Conservation (phyloP, 2,113 vertebrate species). For the Nerophis lumbriciformis region DNA sequence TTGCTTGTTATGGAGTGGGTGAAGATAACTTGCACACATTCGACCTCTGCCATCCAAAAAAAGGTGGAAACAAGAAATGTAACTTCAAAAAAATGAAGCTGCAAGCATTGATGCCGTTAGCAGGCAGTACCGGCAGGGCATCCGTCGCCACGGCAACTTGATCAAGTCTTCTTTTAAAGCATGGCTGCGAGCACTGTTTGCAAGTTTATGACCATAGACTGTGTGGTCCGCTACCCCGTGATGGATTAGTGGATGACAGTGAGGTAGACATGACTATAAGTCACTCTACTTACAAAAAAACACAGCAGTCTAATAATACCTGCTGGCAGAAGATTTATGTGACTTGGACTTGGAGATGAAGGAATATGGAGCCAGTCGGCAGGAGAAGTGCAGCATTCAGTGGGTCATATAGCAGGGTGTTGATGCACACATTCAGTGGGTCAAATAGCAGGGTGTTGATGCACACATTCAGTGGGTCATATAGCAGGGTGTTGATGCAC, state of each 20-base stretch:
- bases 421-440: not conserved
- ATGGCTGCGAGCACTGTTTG: not conserved
- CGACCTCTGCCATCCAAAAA: too few relatives aligned
- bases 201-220: not conserved
- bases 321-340: too few relatives aligned
- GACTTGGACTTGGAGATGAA: not conserved
- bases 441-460: too few relatives aligned
- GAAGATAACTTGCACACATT: too few relatives aligned
- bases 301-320: too few relatives aligned
- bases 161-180: not conserved
- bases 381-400: not conserved
- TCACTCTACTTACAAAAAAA: not conserved
- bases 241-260: not conserved
- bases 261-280: not conserved
- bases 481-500: not conserved
- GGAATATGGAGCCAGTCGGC: not conserved
- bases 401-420: not conserved
- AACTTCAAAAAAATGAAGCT: not conserved
- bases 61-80: not conserved
- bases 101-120: not conserved
- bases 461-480: not conserved
- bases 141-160: not conserved
- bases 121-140: not conserved
- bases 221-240: not conserved
- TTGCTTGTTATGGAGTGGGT: too few relatives aligned